Percentiles rank a stretch among this genome's conserved stretches.
phyloP scores from a whole-genome alignment of 2,797 vertebrate species.

The Kryptolebias ocellatus region DNA sequence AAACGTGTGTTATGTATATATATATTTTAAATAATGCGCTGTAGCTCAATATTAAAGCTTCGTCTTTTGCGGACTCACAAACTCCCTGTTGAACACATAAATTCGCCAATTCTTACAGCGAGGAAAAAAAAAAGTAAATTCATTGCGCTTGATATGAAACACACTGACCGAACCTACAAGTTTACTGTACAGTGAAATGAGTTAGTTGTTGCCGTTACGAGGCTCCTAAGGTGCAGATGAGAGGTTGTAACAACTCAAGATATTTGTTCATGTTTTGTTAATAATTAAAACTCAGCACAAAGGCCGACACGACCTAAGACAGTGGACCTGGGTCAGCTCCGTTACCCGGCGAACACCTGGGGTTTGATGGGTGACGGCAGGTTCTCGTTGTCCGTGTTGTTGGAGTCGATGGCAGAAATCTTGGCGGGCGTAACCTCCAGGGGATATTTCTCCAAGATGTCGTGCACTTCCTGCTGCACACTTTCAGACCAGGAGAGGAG shows the following conservation, averaged over 20 bases:
- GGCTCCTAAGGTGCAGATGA: conserved; percentile 9
- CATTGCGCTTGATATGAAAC: neutral
- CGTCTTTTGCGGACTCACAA: neutral
- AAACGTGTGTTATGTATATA: too few relatives aligned
- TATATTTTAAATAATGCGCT: neutral
- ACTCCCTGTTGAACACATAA: too few relatives aligned
- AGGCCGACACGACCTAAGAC: neutral
- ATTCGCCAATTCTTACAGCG: neutral
- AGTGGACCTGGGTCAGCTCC: conserved; percentile 1
- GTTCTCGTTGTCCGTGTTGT: conserved; percentile 90
- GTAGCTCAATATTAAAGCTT: conserved; percentile 1
- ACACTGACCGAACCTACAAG: neutral
- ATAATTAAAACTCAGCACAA: neutral
- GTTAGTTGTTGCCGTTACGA: conserved; percentile 1
- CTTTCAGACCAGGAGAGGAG: conserved; percentile 89
- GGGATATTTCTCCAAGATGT: conserved; percentile 90
- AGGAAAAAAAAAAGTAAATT: too few relatives aligned
- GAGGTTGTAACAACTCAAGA: neutral
- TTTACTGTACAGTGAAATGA: neutral
- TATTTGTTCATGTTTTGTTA: neutral
- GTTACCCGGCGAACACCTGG: conserved; percentile 90
- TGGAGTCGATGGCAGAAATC: conserved; percentile 90
- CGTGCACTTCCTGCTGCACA: conserved; percentile 87
- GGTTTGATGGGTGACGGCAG: conserved; percentile 91
- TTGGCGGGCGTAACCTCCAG: conserved; percentile 85